phyloP scores from a whole-genome alignment of 2,888 invertebrate species.

The Xylota sylvarum region DNA sequence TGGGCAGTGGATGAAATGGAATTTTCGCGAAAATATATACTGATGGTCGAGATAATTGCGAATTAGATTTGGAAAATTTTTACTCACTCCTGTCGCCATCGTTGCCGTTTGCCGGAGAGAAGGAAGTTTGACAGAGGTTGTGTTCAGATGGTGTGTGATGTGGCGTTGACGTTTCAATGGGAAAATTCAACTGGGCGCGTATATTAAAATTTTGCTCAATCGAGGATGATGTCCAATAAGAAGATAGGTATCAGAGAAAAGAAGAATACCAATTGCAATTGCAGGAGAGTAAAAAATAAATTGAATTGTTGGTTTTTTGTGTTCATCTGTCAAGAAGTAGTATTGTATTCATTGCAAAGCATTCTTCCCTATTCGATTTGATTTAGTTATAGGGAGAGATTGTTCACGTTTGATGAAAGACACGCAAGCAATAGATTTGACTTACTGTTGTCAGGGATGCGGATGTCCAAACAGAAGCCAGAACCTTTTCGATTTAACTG shows the following conservation, averaged over 20 bases:
- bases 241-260: neutral
- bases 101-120: conserved; percentile 86
- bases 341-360: too few species aligned
- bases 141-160: conserved; percentile 56
- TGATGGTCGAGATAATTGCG: conserved; percentile 80
- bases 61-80: conserved; percentile 79
- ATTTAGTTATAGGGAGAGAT: too few species aligned
- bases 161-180: conserved; percentile 62
- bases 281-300: too few species aligned
- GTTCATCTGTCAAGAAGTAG: too few species aligned
- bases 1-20: neutral
- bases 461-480: too few species aligned
- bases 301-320: too few species aligned
- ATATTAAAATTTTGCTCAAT: conserved; percentile 38
- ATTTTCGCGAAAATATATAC: conserved; percentile 29
- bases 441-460: too few species aligned
- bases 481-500: too few species aligned
- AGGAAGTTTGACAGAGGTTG: conserved; percentile 79
- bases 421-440: too few species aligned
- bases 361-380: too few species aligned
- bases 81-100: conserved; percentile 91
- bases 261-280: too few species aligned
- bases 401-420: too few species aligned
- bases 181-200: conserved; percentile 1
- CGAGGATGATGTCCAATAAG: conserved; percentile 10